phyloP scores from a whole-genome alignment of 2,797 vertebrate species.

The Clarias pachynema region DNA sequence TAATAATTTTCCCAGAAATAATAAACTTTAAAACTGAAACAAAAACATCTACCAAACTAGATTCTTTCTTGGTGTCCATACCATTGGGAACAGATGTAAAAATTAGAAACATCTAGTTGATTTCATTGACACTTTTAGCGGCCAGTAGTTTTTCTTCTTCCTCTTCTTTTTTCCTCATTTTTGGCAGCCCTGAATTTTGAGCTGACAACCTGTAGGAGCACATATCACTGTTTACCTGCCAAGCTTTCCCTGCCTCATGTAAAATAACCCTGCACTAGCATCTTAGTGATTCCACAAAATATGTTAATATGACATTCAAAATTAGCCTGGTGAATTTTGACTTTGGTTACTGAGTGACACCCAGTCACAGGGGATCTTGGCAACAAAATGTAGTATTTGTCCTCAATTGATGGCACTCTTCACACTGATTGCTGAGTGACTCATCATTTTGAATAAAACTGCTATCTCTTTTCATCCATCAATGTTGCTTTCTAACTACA shows the following conservation, averaged over 20 bases:
- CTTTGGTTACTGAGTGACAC: slow-evolving; percentile 46
- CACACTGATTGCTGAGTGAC: slow-evolving; percentile 61
- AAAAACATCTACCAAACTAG: not conserved
- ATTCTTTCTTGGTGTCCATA: not conserved
- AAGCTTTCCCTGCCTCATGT: not conserved
- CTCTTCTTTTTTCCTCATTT: not conserved
- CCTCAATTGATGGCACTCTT: slow-evolving; percentile 57
- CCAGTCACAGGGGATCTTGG: slow-evolving; percentile 54
- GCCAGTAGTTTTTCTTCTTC: not conserved
- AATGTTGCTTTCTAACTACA: slow-evolving; percentile 37
- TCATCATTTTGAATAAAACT: slow-evolving; percentile 59
- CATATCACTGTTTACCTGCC: not conserved
- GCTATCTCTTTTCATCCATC: slow-evolving; percentile 40
- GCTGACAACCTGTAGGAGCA: not conserved
- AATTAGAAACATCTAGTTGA: not conserved
- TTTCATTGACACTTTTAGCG: not conserved
- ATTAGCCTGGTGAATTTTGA: slow-evolving; percentile 47
- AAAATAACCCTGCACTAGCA: not conserved
- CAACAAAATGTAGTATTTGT: slow-evolving; percentile 61
- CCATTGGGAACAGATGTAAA: not conserved
- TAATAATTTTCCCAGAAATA: not conserved
- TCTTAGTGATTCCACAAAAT: not conserved
- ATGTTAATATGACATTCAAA: slow-evolving; percentile 21
- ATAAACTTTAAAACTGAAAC: not conserved
- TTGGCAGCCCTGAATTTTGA: slow-evolving; percentile 11